Evolutionary conservation across 2,888 invertebrate genomes (phyloP), one percentile per base, ranked within the genome.

Genomic region (Drosophila yooni): DNA sequence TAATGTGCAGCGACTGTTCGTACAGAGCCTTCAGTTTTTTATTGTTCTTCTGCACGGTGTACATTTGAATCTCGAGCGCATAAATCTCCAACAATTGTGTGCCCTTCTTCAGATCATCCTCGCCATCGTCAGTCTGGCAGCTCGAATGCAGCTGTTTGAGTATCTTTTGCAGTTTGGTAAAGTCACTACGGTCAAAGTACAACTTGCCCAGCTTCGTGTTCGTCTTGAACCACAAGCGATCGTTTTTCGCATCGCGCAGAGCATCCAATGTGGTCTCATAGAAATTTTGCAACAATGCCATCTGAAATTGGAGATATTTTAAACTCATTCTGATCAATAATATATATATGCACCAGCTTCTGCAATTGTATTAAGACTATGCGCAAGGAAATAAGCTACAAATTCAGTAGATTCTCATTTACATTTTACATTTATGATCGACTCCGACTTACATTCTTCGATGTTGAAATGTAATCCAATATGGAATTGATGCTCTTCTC

Each of bases 401-500:
- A 46, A 46, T 21, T 21, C 43, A 3, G 43, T 21, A 1, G 13
- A 46, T 46, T 13, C 21, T 21, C 46, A 46, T 46, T 36, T 7
- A 36, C 36, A 36, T 18, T 36, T 36, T 7, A 36, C 15, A 36
- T 36, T 46, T 46, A 2, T 13, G 46, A 13, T 21, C 46, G 21
- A 46, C 7, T 21, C 8, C 15, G 34, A 58, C 95, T 95, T 94
- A 98, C 98, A 95, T 99, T 99, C 94, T 99, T 98, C 13, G 99
- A 99, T 53, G 99, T 99, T 25, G 99, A 99, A 90, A 99, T 99
- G 92, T 99, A 99, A 94, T 99, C 99, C 76, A 99, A 94, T 91
- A 99, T 99, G 2, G 99, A 99, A 93, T 99, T 99, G 86, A 99
- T 99, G 34, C 99, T 99, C 93, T 99, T 99, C 93, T 99, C 99